Evolutionary conservation across 2,888 invertebrate genomes (phyloP), one percentile per base, ranked within the genome.

Genomic region (Agrotis segetum): DNA sequence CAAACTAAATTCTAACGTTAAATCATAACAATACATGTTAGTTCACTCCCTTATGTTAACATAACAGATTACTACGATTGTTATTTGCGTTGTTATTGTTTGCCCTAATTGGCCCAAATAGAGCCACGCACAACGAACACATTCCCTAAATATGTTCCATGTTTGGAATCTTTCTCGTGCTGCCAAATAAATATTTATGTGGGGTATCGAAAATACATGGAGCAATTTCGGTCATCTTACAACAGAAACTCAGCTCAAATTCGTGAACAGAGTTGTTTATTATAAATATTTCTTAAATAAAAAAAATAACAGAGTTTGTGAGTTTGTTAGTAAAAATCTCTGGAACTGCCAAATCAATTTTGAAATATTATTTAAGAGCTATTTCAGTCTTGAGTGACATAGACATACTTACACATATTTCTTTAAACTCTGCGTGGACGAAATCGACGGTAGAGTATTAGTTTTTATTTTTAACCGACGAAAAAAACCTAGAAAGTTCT

Each of bases 31-130:
- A 11, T 40, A 11, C 34, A 19, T 7, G 11, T 56, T 50, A 56
- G 21, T 50, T 66, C 11, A 24, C 16, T 50, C 34, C 29, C 6
- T 34, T 44, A 55, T 34, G 55, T 49, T 34, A 66, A 75, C n/a
- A 75, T 47, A 44, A 21, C 49, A 66, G n/a, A 67, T 50, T 72
- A 44, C 3, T 56, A 5, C 34, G 34, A 46, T 67, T 76, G 17
- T 52, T 55, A 59, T 62, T 59, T 46, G 49, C 21, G 34, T 40
- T 53, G 40, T 58, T 59, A 53, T 53, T 58, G 21, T 77, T 34
- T 49, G 7, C 13, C 5, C 49, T 71, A 49, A 71, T 47, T 77
- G 46, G 40, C n/a, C 14, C 65, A 63, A 62, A 74, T 71, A 74
- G 7, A 47, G 19, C 24, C 21, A n/a, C 9, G 3, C 44, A 29